Evolutionary conservation across 2,113 vertebrate genomes (phyloP), one percentile per base, ranked within the genome.

Genomic region (Colius striatus): DNA sequence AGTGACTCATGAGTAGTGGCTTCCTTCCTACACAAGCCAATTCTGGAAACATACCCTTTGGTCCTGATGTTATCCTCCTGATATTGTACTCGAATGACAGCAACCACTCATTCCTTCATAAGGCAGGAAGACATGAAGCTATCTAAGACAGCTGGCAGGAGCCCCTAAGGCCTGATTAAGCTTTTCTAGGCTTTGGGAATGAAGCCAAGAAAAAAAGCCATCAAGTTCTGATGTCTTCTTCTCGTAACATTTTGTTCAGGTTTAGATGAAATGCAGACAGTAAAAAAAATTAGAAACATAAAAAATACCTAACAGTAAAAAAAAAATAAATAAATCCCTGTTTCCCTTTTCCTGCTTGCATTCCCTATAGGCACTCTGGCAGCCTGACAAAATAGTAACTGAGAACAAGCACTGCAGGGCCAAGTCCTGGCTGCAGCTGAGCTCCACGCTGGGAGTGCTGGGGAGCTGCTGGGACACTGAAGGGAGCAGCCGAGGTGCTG

Each of bases 311-410:
- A 77, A 43, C 30, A 78, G 25, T 2, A 2, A 38, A 80, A 83
- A 80, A 83, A 18, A 23, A 50, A 36, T 18, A 14, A 17, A 50
- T 36, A 63, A 66, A 25, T 7, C 32, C 20, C 38, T 36, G 50
- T 54, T 95, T 95, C 34, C 65, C 38, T 95, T 96, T 92, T 94
- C 87, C 81, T 87, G 81, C 87, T 75, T 87, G 53, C n/a, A 50
- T 91, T 94, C 81, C 94, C 89, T n/a, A 32, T 20, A 62, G 74
- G 62, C 66, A 57, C 16, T 92, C 62, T 94, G 91, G 92, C 95
- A 96, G 65, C 45, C 50, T 78, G 94, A 92, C 95, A 97, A 84
- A 96, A 89, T 20, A 87, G 84, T 65, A 81, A 94, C 80, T 29
- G 76, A 94, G 89, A 94, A 78, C 84, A 84, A 97, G 71, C 1